Conservation (phyloP, 2,888 invertebrate species). For the Cheilosia vernalis region DNA sequence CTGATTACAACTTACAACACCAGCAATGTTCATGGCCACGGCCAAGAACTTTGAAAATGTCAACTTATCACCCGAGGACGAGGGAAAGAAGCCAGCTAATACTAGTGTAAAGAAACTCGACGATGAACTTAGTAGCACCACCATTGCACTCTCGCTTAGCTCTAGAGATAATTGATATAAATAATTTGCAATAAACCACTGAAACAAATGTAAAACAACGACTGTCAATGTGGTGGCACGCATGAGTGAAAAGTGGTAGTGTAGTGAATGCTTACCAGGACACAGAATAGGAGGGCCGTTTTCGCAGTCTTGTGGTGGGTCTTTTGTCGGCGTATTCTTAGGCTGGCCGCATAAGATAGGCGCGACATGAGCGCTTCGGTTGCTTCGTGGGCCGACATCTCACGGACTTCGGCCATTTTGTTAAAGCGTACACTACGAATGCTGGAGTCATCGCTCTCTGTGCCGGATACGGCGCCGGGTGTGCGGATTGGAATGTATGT, state of each 20-base stretch:
- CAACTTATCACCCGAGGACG: slow-evolving; percentile 91
- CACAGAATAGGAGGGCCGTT: slow-evolving; percentile 92
- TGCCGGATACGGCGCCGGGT: slow-evolving; percentile 85
- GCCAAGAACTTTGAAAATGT: slow-evolving; percentile 93
- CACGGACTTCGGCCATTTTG: slow-evolving; percentile 93
- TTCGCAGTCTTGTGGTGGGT: slow-evolving; percentile 89
- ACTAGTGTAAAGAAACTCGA: slow-evolving; percentile 95
- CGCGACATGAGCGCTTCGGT: slow-evolving; percentile 96
- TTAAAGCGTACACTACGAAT: slow-evolving; percentile 95
- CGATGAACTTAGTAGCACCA: slow-evolving; percentile 94
- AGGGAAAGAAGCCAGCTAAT: slow-evolving; percentile 93
- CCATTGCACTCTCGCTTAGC: slow-evolving; percentile 92
- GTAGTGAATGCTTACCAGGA: slow-evolving; percentile 87
- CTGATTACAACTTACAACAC: slow-evolving; percentile 87
- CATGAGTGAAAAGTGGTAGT: slow-evolving; percentile 65
- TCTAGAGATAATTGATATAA: slow-evolving; percentile 94
- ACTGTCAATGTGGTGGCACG: slow-evolving; percentile 36
- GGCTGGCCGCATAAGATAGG: slow-evolving; percentile 96
- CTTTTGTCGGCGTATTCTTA: slow-evolving; percentile 89
- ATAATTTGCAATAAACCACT: slow-evolving; percentile 98
- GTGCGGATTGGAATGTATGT: slow-evolving; percentile 94
- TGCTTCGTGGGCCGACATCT: slow-evolving; percentile 95
- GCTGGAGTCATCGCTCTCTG: slow-evolving; percentile 93
- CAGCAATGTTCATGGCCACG: slow-evolving; percentile 90
- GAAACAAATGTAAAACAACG: slow-evolving; percentile 78